A percentile compares a stretch with the other conserved stretches of the same genome.
phyloP scores from a whole-genome alignment of 1,140 invertebrate genomes.

The Trissolcus basalis region DNA sequence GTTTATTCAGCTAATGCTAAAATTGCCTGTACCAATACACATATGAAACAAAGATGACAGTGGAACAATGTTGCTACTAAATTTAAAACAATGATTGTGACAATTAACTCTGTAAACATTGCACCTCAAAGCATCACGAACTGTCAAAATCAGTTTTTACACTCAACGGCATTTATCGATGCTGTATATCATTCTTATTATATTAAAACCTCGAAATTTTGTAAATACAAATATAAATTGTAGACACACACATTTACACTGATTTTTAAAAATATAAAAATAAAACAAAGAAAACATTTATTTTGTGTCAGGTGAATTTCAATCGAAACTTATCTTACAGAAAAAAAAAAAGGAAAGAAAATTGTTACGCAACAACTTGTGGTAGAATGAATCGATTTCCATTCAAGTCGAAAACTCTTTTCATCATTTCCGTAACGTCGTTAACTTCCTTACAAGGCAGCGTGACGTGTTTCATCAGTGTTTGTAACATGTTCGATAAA shows the following conservation, averaged over 20 bases:
- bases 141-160: slow-evolving; percentile 26
- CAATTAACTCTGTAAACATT: slow-evolving; percentile 28
- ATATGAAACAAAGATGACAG: background rate
- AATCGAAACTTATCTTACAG: no score
- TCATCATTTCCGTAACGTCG: slow-evolving; percentile 61
- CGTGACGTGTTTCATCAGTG: slow-evolving; percentile 53
- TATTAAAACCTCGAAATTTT: slow-evolving; percentile 28
- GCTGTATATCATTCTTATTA: slow-evolving; percentile 29
- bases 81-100: slow-evolving; percentile 1
- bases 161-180: slow-evolving; percentile 17
- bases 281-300: background rate
- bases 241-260: slow-evolving; percentile 44
- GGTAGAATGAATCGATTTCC: slow-evolving; percentile 62
- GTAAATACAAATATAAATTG: slow-evolving; percentile 42
- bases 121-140: slow-evolving; percentile 17
- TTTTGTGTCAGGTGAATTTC: background rate
- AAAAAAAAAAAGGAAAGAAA: no score
- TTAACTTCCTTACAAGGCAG: slow-evolving; percentile 60
- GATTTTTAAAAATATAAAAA: slow-evolving; percentile 44
- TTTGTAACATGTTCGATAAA: slow-evolving; percentile 62
- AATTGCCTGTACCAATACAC: slow-evolving; percentile 2
- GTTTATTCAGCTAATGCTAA: slow-evolving; percentile 24
- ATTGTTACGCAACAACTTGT: slow-evolving; percentile 20
- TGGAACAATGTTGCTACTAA: background rate
- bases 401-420: slow-evolving; percentile 56